Evolutionary conservation across 2,797 vertebrate species (phyloP), one percentile per base, ranked within the genome.

Genomic region (Sciaenops ocellatus): DNA sequence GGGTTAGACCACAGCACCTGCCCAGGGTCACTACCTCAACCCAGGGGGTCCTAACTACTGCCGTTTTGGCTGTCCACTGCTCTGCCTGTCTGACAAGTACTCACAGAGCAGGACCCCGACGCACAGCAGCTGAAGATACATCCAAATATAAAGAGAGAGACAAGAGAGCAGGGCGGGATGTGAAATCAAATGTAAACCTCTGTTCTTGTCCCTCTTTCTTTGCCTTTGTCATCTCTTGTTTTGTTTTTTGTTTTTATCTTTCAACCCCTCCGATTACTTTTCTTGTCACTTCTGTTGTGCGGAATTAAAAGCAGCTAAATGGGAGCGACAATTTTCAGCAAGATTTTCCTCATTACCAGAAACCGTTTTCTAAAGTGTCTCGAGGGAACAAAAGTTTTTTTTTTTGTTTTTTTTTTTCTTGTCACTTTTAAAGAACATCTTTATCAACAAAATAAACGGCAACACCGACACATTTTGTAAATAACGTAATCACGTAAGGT

Each of bases 1-100:
- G 87, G 86, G 88, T 87, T 86, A 85, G 86, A 79, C 82, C 85
- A 81, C 88, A 94, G 93, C 95, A 96, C 95, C 95, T 96, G 95
- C 94, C 94, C 87, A 87, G 91, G 92, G 93, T 93, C 90, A 92
- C 84, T 80, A 73, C 78, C 92, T 90, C 90, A 80, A 90, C 85
- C 52, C 79, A 50, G 92, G 92, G 69, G 92, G 91, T 89, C 85
- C 84, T 85, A 86, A 89, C 86, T 90, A 80, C 86, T 87, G 90
- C 76, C 66, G 82, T 89, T 92, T 91, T 89, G 85, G 85, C 86
- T 86, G 92, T 87, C 92, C 85, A 28, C 73, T 42, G 78, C 75
- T 60, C 76, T 88, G 88, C 87, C 83, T 68, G 84, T 80, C 64
- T 87, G 80, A 82, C 84, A 76, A 68, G 69, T 52, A 17, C 50